A percentile compares a stretch with the other conserved stretches of the same genome.
These are phyloP conservation scores for Eucera pruinosa DNA, from an alignment of 2,888 invertebrate genomes.

Conservation along the genomic window DNA sequence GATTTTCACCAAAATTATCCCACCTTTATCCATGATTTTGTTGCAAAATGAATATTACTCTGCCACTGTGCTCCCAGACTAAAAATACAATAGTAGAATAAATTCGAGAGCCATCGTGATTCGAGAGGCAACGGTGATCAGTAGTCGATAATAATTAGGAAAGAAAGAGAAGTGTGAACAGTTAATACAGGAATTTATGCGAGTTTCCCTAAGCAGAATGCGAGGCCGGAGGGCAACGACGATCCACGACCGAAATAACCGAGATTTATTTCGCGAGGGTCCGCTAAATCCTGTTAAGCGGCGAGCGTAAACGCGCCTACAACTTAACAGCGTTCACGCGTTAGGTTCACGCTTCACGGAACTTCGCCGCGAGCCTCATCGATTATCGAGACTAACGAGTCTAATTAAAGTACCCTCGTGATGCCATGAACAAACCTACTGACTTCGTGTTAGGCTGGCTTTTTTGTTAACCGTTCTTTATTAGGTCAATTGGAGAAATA, in stretches of 20 bases:
- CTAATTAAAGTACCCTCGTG: slow-evolving; percentile 24
- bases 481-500: too few species aligned
- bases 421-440: too few species aligned
- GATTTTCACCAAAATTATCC: too few species aligned
- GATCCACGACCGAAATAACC: slow-evolving; percentile 74
- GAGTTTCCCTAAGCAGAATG: slow-evolving; percentile 53
- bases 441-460: not conserved
- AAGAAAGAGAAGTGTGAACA: not conserved
- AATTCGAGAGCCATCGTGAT: too few species aligned
- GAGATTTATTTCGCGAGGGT: slow-evolving; percentile 76
- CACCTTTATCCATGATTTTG: too few species aligned
- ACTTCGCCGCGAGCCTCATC: slow-evolving; percentile 5
- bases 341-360: slow-evolving; percentile 22
- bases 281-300: slow-evolving; percentile 74
- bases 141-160: not conserved
- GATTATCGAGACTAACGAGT: slow-evolving; percentile 46
- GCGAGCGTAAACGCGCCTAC: slow-evolving; percentile 46
- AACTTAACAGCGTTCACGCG: slow-evolving; percentile 52
- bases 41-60: too few species aligned
- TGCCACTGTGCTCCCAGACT: too few species aligned
- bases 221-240: slow-evolving; percentile 29
- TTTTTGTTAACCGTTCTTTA: too few species aligned
- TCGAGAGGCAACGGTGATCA: too few species aligned
- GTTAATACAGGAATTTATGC: slow-evolving; percentile 62
- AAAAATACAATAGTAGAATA: too few species aligned